Conservation (phyloP, 1,140 invertebrate genomes). For the Danaus plexippus region DNA sequence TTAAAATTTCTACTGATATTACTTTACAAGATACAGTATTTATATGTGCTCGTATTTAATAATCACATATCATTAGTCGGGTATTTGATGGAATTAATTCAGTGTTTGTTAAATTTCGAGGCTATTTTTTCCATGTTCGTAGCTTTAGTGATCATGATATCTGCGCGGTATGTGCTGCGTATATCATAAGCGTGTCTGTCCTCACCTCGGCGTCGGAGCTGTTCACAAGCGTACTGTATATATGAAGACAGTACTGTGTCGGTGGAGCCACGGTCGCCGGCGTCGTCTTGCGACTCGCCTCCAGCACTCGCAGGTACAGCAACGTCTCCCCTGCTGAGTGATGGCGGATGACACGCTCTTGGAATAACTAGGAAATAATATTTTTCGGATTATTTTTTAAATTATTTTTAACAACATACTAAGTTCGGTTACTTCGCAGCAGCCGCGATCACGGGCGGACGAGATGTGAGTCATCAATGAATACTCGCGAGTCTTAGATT, state of each 20-base stretch:
- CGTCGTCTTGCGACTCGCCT: slow-evolving; percentile 26
- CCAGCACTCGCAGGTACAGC: slow-evolving; percentile 27
- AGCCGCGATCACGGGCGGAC: too few relatives aligned
- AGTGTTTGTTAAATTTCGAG: too few relatives aligned
- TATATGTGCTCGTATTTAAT: too few relatives aligned
- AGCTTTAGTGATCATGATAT: too few relatives aligned
- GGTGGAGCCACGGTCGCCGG: slow-evolving; percentile 33
- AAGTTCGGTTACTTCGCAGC: too few relatives aligned
- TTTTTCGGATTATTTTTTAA: background rate
- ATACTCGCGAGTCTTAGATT: too few relatives aligned
- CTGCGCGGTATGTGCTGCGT: background rate
- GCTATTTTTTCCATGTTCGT: too few relatives aligned
- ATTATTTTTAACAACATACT: too few relatives aligned
- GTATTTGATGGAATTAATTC: too few relatives aligned
- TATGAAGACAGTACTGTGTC: slow-evolving; percentile 47
- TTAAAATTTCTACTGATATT: background rate
- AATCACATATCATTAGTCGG: too few relatives aligned
- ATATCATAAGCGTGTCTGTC: slow-evolving; percentile 4
- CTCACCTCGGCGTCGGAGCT: slow-evolving; percentile 28
- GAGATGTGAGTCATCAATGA: too few relatives aligned
- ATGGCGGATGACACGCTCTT: slow-evolving; percentile 42
- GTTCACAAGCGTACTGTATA: slow-evolving; percentile 37
- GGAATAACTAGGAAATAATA: slow-evolving; percentile 35
- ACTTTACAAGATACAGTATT: too few relatives aligned
- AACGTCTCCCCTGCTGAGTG: slow-evolving; percentile 8